Percentiles rank a stretch among this genome's conserved stretches.
phyloP scores from a whole-genome alignment of 1,140 invertebrate species.

The Dreissena rostriformis region DNA sequence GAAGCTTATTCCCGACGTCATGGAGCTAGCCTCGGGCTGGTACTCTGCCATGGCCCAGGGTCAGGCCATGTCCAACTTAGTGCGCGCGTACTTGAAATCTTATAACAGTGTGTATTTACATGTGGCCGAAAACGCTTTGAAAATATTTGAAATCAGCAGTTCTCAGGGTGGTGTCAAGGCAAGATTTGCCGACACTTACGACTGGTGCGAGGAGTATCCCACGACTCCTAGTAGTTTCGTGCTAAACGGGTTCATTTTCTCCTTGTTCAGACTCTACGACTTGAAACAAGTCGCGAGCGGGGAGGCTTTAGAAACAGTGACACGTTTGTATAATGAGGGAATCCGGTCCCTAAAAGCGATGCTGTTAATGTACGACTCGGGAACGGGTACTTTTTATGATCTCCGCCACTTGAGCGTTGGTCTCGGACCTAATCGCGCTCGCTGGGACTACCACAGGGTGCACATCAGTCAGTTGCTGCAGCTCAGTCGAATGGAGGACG shows the following conservation, averaged over 20 bases:
- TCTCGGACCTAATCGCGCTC: constrained; percentile 91
- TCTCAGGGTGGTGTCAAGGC: constrained; percentile 90
- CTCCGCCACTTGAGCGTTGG: constrained; percentile 93
- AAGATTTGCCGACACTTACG: constrained; percentile 89
- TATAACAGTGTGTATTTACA: constrained; percentile 89
- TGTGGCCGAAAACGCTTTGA: constrained; percentile 90
- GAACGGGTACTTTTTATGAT: constrained; percentile 98
- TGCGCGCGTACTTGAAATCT: constrained; percentile 93
- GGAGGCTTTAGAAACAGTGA: constrained; percentile 64
- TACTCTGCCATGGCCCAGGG: constrained; percentile 99
- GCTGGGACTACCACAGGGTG: constrained; percentile 99
- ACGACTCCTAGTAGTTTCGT: constrained; percentile 97
- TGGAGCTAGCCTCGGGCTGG: constrained; percentile 93
- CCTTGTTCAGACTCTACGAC: constrained; percentile 97
- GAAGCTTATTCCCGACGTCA: constrained; percentile 88
- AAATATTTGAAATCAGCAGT: constrained; percentile 89
- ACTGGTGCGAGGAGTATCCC: constrained; percentile 99
- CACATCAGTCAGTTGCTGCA: constrained; percentile 98
- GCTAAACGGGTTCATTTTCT: constrained; percentile 99
- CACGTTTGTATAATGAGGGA: constrained; percentile 90
- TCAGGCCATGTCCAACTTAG: constrained; percentile 96
- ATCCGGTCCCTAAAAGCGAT: constrained; percentile 94
- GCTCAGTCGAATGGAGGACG: constrained; percentile 91
- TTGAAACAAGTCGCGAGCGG: constrained; percentile 84
- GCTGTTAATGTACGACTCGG: constrained; percentile 96